Base-by-base conservation (phyloP, 2,888 invertebrate species). In the Cyclophora albipunctata region DNA sequence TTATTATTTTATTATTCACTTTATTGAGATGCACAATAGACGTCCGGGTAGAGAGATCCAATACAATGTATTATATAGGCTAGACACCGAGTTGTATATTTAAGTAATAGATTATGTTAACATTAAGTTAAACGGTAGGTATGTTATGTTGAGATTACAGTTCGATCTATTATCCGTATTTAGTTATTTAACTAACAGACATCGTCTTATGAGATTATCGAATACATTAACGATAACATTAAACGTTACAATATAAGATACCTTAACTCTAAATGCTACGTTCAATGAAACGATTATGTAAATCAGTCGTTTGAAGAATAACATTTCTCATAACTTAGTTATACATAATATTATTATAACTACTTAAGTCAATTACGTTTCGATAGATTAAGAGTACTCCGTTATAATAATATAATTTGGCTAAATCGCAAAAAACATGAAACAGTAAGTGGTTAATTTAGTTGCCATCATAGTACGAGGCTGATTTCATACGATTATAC, bases 251-350 rank as follows among this genome's bases (percentile, higher is more conserved):
- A 69, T 70, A 68, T 53, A 40, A 42, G 43, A 34, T 64, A 54
- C 62, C 71, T 74, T 77, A 75, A 47, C 58, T 45, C 68, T 78
- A 74, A 64, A 55, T 45, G 62, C 69, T 75, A 75, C 65, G 49
- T 66, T 67, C 62, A 73, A 73, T 73, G 71, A 79, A 78, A 78
- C 67, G 72, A 75, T 81, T 74, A 71, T 79, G 75, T 80, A 80
- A 81, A 81, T 82, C 82, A 82, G 81, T 82, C 81, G 64, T 81
- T 80, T 77, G 74, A 81, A 78, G 66, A 74, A 73, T 75, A 78
- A 73, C 62, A 66, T 71, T 68, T 71, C 71, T 58, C 53, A 62
- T 69, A 57, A 65, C 60, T 66, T 66, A 60, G 55, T 55, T 58
- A 56, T 54, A 62, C 20, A 47, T 49, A 37, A 37, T 37, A 5